phyloP scores from a whole-genome alignment of 2,113 vertebrate species.

The Takifugu flavidus region DNA sequence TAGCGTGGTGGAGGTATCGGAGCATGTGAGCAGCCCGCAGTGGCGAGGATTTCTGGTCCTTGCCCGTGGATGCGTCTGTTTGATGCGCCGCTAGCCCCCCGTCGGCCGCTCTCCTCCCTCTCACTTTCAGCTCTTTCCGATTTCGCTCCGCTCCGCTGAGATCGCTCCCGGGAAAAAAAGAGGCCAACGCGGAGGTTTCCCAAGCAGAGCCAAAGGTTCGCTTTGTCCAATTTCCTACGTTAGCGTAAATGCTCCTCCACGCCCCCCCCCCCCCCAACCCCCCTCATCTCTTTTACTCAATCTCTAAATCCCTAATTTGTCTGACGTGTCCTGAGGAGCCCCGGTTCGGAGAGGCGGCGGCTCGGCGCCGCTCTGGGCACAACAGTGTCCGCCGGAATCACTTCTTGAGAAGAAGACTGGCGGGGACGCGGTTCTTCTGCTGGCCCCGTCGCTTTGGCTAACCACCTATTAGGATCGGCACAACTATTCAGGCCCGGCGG shows the following conservation, averaged over 20 bases:
- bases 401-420: not conserved
- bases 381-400: constrained; percentile 29
- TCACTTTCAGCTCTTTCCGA: no score
- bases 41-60: no score
- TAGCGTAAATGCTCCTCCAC: not conserved
- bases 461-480: constrained; percentile 9
- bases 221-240: no score
- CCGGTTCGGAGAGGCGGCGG: constrained; percentile 29
- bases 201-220: no score
- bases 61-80: not conserved
- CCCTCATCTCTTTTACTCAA: constrained; percentile 30
- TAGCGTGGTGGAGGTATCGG: not conserved
- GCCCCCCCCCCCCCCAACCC: constrained; percentile 25
- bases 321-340: constrained; percentile 48
- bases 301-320: constrained; percentile 45
- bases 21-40: no score
- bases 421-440: not conserved
- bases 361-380: constrained; percentile 23
- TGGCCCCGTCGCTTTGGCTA: not conserved
- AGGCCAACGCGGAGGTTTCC: no score
- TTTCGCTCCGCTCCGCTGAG: no score
- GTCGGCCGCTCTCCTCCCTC: no score
- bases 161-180: no score
- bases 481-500: not conserved
- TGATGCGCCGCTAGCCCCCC: no score